phyloP scores from a whole-genome alignment of 1,140 invertebrate species.

The Drosophila yakuba region DNA sequence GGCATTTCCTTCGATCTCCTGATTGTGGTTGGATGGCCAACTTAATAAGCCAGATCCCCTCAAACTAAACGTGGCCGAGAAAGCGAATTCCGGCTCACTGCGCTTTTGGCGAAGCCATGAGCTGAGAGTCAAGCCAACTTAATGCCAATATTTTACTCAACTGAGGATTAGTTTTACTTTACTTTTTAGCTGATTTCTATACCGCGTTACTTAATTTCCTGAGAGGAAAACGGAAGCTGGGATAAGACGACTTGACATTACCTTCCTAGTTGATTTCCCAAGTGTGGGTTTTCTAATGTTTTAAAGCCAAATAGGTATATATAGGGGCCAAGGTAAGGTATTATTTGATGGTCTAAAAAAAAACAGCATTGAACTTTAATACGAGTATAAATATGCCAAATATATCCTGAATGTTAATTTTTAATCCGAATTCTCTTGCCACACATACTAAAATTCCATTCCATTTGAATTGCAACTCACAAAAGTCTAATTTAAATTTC shows the following conservation, averaged over 20 bases:
- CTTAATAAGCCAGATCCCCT: slow-evolving; percentile 19
- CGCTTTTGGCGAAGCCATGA: slow-evolving; percentile 9
- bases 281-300: too few species aligned
- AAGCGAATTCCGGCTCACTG: slow-evolving; percentile 6
- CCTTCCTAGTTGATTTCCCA: too few species aligned
- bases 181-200: slow-evolving; percentile 1
- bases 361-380: too few species aligned
- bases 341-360: too few species aligned
- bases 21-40: slow-evolving; percentile 14
- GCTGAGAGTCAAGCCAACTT: neutral
- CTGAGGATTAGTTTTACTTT: slow-evolving; percentile 9
- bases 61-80: slow-evolving; percentile 4
- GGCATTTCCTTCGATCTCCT: slow-evolving; percentile 6
- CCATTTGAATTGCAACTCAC: neutral
- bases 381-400: too few species aligned
- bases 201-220: neutral
- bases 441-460: neutral
- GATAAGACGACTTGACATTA: too few species aligned
- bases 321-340: too few species aligned
- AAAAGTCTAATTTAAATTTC: slow-evolving; percentile 2
- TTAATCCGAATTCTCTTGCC: neutral
- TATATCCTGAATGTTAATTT: neutral
- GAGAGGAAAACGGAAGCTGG: neutral
- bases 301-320: too few species aligned
- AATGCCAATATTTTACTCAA: slow-evolving; percentile 21